Conservation (phyloP, 1,140 invertebrate species). For the Geopemphigus sp. region DNA sequence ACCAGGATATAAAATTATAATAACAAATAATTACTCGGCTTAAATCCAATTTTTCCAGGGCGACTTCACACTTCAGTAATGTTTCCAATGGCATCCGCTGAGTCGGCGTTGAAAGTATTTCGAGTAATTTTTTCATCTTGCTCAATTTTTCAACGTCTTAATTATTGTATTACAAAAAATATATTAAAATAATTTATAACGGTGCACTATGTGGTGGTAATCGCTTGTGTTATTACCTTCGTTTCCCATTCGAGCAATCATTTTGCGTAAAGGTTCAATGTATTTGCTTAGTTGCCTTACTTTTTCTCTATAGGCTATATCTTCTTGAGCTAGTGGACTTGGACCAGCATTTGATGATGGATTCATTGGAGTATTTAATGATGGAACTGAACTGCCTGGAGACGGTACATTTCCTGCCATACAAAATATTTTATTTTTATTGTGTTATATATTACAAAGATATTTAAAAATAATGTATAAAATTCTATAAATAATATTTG, state of each 20-base stretch:
- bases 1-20: neutral
- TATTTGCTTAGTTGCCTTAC: conserved; percentile 88
- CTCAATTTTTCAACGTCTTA: conserved; percentile 79
- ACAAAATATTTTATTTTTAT: too few relatives aligned
- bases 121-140: conserved; percentile 88
- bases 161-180: conserved; percentile 46
- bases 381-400: conserved; percentile 63
- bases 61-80: conserved; percentile 86
- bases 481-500: too few relatives aligned
- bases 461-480: too few relatives aligned
- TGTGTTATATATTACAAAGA: too few relatives aligned
- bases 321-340: conserved; percentile 71
- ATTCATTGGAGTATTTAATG: conserved; percentile 76
- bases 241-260: conserved; percentile 82
- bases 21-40: conserved; percentile 58
- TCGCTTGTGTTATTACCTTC: conserved; percentile 64
- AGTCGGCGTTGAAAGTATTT: conserved; percentile 83
- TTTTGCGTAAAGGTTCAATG: conserved; percentile 83
- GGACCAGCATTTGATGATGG: conserved; percentile 62
- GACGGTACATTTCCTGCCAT: conserved; percentile 56
- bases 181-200: conserved; percentile 4
- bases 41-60: conserved; percentile 80
- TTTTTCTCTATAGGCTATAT: conserved; percentile 88
- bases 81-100: conserved; percentile 85
- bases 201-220: conserved; percentile 50